A percentile compares a stretch with the other conserved stretches of the same genome.
Evolutionary conservation across 2,113 vertebrate species (phyloP).

Genomic region (Eudyptes chrysolophus): DNA sequence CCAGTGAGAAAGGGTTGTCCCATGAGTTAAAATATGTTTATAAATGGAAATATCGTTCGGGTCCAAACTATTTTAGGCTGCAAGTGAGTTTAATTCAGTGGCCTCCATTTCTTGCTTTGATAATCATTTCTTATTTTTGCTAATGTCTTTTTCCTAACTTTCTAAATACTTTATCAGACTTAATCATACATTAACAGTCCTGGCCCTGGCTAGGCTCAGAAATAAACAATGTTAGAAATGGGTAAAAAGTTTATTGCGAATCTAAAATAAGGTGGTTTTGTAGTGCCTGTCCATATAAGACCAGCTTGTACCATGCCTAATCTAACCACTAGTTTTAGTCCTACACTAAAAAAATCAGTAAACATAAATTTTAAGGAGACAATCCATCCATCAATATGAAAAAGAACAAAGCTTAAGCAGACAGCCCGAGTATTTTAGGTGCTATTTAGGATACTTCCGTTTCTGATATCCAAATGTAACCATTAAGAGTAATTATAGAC

Average conservation of each 20-base stretch:
- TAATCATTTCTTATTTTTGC: neutral
- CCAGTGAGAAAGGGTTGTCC: neutral
- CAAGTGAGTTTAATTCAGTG: neutral
- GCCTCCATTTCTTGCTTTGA: neutral
- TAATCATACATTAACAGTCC: neutral
- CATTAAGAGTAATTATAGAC: neutral
- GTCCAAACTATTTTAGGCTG: neutral
- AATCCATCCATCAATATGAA: neutral
- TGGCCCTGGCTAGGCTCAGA: neutral
- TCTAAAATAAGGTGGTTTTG: neutral
- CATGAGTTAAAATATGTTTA: neutral
- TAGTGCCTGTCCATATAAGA: neutral
- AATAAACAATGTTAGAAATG: neutral
- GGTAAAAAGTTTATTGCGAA: neutral
- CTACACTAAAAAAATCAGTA: neutral
- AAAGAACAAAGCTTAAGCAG: neutral
- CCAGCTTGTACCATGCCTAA: neutral
- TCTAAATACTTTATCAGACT: neutral
- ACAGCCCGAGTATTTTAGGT: neutral
- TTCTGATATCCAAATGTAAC: constrained; percentile 26
- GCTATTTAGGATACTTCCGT: neutral
- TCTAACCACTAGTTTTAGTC: neutral
- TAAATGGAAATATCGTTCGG: neutral
- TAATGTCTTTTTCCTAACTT: neutral
- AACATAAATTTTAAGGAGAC: neutral